Evolutionary conservation across 1,140 invertebrate genomes (phyloP).

Genomic region (Zaprionus africanus): DNA sequence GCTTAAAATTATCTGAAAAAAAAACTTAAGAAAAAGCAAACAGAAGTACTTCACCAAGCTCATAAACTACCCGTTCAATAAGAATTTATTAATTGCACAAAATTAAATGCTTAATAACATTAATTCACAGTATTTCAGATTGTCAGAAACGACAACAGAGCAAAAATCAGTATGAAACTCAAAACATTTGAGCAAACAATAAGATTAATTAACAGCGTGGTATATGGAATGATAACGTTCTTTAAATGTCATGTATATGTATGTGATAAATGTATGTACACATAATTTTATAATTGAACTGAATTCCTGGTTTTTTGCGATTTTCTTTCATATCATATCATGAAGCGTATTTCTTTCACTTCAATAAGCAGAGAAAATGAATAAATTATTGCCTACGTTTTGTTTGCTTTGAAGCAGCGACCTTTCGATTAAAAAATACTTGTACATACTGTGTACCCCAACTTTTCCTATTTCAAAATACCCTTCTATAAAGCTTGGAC

Average conservation of each 20-base stretch:
- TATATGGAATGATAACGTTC: too few species aligned
- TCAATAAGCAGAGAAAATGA: not conserved
- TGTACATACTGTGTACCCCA: not conserved
- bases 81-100: too few species aligned
- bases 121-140: too few species aligned
- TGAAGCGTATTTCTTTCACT: not conserved
- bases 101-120: too few species aligned
- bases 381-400: not conserved
- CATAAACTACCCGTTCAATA: too few species aligned
- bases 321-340: not conserved
- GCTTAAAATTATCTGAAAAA: too few species aligned
- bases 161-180: too few species aligned
- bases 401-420: not conserved
- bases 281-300: not conserved
- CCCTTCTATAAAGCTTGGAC: not conserved
- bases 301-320: not conserved
- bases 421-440: not conserved
- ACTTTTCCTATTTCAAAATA: not conserved
- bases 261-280: not conserved
- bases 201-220: too few species aligned
- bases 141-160: too few species aligned
- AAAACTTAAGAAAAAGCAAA: too few species aligned
- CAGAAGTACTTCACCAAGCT: too few species aligned
- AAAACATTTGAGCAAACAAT: too few species aligned
- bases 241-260: not conserved